phyloP scores from a whole-genome alignment of 2,888 invertebrate genomes.

The Acanthosepion pharaonis region DNA sequence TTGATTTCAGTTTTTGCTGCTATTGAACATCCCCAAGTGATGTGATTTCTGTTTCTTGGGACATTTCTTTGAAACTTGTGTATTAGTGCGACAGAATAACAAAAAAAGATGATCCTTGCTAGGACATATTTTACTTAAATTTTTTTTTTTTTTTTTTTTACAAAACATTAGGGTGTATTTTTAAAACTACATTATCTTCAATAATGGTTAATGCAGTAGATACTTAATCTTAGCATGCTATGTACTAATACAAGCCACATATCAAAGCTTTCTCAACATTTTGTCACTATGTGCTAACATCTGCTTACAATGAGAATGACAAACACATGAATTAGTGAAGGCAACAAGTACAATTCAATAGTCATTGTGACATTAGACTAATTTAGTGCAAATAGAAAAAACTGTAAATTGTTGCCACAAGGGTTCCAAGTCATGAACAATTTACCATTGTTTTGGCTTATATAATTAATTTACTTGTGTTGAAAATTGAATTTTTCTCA shows the following conservation, averaged over 20 bases:
- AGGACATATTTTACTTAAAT: too few species aligned
- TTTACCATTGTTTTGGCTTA: not conserved
- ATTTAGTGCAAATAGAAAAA: not conserved
- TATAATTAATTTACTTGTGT: not conserved
- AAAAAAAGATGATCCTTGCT: too few species aligned
- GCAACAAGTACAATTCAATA: not conserved
- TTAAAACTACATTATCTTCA: too few species aligned
- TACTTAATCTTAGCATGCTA: not conserved
- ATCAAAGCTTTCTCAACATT: not conserved
- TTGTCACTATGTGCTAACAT: not conserved
- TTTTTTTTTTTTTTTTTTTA: too few species aligned
- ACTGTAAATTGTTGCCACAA: not conserved
- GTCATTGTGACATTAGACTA: not conserved
- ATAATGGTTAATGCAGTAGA: too few species aligned
- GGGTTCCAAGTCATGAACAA: not conserved
- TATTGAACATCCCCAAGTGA: too few species aligned
- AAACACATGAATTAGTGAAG: not conserved
- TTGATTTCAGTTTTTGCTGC: too few species aligned
- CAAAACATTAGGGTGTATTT: too few species aligned
- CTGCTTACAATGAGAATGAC: not conserved
- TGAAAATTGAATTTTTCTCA: not conserved
- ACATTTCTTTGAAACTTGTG: too few species aligned
- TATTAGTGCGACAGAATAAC: too few species aligned
- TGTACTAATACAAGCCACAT: not conserved
- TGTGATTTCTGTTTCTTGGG: too few species aligned